Evolutionary conservation across 1,140 invertebrate species (phyloP), one percentile per base, ranked within the genome.

Genomic region (Tenebrio molitor): DNA sequence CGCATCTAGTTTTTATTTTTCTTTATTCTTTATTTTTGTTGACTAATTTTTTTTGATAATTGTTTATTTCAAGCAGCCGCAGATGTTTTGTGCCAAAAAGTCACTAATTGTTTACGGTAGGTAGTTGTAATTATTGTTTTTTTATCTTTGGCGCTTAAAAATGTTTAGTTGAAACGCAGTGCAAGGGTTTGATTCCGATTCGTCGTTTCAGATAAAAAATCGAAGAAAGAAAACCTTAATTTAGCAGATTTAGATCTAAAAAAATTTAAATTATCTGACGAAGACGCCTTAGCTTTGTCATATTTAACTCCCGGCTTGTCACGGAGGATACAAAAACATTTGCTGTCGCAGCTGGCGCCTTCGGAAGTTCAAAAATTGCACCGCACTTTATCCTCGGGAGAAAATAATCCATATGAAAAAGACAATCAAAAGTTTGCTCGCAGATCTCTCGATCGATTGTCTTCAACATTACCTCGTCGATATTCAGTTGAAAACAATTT

Each of bases 171-270:
- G 16, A 15, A 33, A 7, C 23, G 12, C n/a, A 58, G 23, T 17
- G 17, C 50, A 29, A 58, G 50, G 12, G 21, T 29, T 58, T 58
- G 50, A 58, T 58, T 58, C 0, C 50, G 50, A 58, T 58, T 66
- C 70, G 70, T 64, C 17, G 23, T 81, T 81, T 58, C 81, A 82
- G 81, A 80, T 74, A 76, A 79, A 62, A 77, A 75, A 36, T 50
- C 79, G 69, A 81, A 78, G 46, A 83, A 85, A 74, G 85, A 85
- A 79, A 85, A 85, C 41, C 81, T 90, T 73, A 88, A 90, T 81
- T 83, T 89, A 79, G 87, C 87, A 34, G 88, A 90, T 77, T 82
- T 90, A 74, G 88, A 90, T 82, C 79, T 91, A 69, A 89, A 87
- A 76, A 85, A 88, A 72, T 85, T 91, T 73, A 85, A 88, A 80